phyloP scores from a whole-genome alignment of 2,797 vertebrate species.

The Lepus oiostolus region DNA sequence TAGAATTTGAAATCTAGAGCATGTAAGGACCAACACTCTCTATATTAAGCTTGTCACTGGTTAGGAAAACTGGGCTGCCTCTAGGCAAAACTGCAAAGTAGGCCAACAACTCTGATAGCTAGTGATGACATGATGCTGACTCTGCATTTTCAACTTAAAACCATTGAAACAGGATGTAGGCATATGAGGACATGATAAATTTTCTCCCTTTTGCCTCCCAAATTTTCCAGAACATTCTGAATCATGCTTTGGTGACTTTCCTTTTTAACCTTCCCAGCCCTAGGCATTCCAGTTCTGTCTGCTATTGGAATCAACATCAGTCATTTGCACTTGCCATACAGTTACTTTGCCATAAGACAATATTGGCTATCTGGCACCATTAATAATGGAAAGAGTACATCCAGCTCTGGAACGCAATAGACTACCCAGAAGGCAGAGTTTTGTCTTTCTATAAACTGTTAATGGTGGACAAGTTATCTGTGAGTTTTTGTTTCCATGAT shows the following conservation, averaged over 20 bases:
- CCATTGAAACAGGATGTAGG: no score
- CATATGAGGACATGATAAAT: no score
- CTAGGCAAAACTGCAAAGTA: neutral
- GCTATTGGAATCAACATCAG: neutral
- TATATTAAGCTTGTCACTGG: neutral
- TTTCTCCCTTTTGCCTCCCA: no score
- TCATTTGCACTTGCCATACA: neutral
- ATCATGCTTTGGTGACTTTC: neutral
- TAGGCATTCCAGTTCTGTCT: neutral
- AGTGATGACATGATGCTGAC: neutral
- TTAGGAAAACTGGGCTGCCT: neutral
- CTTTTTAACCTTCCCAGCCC: neutral
- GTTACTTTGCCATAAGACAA: neutral
- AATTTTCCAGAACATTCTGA: no score
- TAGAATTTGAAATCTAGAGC: slow-evolving; percentile 30
- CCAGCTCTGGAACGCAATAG: neutral
- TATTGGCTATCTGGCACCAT: neutral
- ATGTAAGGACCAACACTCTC: neutral
- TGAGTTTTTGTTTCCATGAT: slow-evolving; percentile 23
- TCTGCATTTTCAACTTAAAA: no score
- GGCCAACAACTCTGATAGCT: neutral
- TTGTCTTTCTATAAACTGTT: neutral
- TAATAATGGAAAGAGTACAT: neutral
- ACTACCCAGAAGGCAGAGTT: neutral
- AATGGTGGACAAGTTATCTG: slow-evolving; percentile 8